A percentile compares a stretch with the other conserved stretches of the same genome.
Conservation (phyloP, 1,140 invertebrate species). For the Melipona quadrifasciata region DNA sequence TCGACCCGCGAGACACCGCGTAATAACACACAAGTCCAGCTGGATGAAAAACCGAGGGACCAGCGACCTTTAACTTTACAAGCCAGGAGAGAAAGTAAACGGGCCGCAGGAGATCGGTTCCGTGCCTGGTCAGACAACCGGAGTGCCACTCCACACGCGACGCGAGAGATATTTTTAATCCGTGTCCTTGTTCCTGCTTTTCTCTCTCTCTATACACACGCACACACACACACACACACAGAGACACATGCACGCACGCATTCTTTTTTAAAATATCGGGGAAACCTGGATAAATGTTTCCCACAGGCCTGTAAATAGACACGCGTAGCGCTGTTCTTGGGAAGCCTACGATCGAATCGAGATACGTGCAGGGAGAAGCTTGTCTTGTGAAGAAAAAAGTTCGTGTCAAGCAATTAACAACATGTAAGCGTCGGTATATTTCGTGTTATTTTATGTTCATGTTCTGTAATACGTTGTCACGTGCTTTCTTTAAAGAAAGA, state of each 20-base stretch:
- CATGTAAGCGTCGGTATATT: no score
- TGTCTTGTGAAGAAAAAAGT: not conserved
- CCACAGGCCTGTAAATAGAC: conserved; percentile 4
- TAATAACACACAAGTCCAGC: not conserved
- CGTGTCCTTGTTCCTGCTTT: conserved; percentile 18
- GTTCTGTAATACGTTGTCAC: no score
- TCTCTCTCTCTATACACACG: not conserved
- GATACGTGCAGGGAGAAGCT: not conserved
- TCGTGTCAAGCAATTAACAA: not conserved
- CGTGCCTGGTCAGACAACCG: conserved; percentile 5
- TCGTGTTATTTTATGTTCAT: no score
- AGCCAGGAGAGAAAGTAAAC: conserved; percentile 27
- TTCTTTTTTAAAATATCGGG: conserved; percentile 9
- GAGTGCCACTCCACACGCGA: not conserved
- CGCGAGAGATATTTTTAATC: conserved; percentile 41
- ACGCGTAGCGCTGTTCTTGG: not conserved
- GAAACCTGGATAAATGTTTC: not conserved
- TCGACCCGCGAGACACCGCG: conserved; percentile 26
- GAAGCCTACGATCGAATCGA: not conserved
- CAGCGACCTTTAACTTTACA: conserved; percentile 32
- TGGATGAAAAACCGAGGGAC: conserved; percentile 27
- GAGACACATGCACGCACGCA: no score
- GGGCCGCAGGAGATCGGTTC: conserved; percentile 14
- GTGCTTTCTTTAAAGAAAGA: no score
- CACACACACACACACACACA: no score